Evolutionary conservation across 2,888 invertebrate species (phyloP).

Genomic region (Ennomos fuscantarius): DNA sequence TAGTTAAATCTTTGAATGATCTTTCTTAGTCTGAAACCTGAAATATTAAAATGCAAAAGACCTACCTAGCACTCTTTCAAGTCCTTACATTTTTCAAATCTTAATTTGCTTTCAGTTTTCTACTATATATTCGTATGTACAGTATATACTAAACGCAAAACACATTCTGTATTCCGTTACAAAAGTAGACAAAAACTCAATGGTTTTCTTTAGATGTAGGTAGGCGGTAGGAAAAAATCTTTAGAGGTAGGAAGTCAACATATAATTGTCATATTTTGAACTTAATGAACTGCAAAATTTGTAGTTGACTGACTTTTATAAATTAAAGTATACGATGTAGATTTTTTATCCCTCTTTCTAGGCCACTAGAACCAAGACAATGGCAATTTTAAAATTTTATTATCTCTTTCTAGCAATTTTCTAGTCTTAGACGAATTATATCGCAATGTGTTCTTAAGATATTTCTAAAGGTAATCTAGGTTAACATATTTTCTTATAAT

Average conservation of each 20-base stretch:
- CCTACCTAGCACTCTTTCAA: too few relatives aligned
- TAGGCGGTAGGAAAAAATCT: too few relatives aligned
- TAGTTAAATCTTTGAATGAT: too few relatives aligned
- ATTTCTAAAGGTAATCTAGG: slow-evolving; percentile 1
- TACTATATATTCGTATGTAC: too few relatives aligned
- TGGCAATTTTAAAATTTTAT: neutral
- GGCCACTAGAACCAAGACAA: slow-evolving; percentile 4
- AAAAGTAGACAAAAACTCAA: too few relatives aligned
- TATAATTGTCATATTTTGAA: neutral
- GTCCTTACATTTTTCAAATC: too few relatives aligned
- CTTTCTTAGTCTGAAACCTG: too few relatives aligned
- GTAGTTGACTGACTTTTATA: slow-evolving; percentile 4
- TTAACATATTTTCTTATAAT: neutral
- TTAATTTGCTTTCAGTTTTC: too few relatives aligned
- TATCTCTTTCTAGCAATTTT: slow-evolving; percentile 2
- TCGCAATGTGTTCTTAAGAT: slow-evolving; percentile 10
- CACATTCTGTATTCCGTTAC: too few relatives aligned
- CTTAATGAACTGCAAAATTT: slow-evolving; percentile 1
- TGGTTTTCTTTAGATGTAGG: slow-evolving; percentile 1
- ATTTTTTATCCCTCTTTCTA: slow-evolving; percentile 5
- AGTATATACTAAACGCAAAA: too few relatives aligned
- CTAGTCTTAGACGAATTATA: slow-evolving; percentile 15
- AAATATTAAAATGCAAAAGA: too few relatives aligned
- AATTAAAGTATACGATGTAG: neutral
- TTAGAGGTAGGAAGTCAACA: neutral